Conservation (phyloP, 2,888 invertebrate genomes). For the Gortyna flavago region DNA sequence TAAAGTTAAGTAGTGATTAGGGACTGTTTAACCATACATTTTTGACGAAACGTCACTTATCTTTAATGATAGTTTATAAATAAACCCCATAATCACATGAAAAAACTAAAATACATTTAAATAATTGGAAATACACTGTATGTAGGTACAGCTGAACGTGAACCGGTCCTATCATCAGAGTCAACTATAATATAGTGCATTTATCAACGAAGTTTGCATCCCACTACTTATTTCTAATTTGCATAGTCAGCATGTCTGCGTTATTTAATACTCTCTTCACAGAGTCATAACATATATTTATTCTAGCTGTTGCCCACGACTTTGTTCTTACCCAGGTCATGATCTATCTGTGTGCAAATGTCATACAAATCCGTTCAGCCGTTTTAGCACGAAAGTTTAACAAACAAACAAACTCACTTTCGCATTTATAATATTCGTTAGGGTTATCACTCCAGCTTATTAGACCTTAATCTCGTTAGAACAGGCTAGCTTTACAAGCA, state of each 20-base stretch:
- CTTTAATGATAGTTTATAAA: no score
- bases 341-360: no score
- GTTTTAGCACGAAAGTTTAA: not conserved
- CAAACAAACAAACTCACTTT: not conserved
- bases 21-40: no score
- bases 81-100: not conserved
- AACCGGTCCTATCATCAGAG: not conserved
- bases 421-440: not conserved
- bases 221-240: not conserved
- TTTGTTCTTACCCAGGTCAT: no score
- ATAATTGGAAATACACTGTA: not conserved
- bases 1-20: no score
- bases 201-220: not conserved
- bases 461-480: slow-evolving; percentile 28
- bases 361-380: not conserved
- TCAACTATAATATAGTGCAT: no score
- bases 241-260: not conserved
- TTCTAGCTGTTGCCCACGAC: not conserved
- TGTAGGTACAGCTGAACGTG: no score
- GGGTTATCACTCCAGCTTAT: not conserved
- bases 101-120: not conserved
- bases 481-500: slow-evolving; percentile 19
- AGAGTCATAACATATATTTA: slow-evolving; percentile 7
- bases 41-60: no score
- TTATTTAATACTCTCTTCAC: not conserved